Evolutionary conservation across 2,113 vertebrate genomes (phyloP), one percentile per base, ranked within the genome.

Genomic region (Tetrao urogallus): DNA sequence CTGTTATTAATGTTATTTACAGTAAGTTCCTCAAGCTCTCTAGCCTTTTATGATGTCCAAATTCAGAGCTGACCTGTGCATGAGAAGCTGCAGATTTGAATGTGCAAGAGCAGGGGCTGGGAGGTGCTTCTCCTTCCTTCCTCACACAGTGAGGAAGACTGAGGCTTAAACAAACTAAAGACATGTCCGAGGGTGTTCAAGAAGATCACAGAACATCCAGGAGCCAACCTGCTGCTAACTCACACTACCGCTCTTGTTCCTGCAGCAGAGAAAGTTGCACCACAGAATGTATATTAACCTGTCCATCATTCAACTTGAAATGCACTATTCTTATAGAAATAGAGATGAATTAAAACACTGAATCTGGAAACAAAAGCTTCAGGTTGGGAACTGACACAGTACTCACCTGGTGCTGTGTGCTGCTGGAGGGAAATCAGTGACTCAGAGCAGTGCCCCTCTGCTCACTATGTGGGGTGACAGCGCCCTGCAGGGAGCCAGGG

Each of bases 211-310:
- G 75, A 60, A 83, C 34, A 81, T 17, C 32, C n/a, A 80, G 90
- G 89, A 83, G 8, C 42, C 58, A 69, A 88, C 57, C 56, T 87
- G 56, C 91, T 82, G 76, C 72, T 94, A 71, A 74, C 40, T 80
- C 50, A 73, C 2, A 0, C 21, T 16, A 10, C 22, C 18, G 10
- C 28, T 50, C 38, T 24, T 50, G 25, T 6, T 67, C 71, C 42
- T 7, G 3, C 32, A 50, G 38, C 24, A 71, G 25, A 14, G 65
- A 67, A 74, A 77, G 15, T 42, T 74, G 65, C 38, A 17, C 32
- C 5, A 6, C 10, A 25, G 56, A 25, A 8, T n/a, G 5, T 1
- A 12, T 42, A 74, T 48, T 76, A 32, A 47, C 47, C 22, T 7
- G 15, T 28, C 48, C 57, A 34, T 14, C 54, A 30, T 21, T 40